phyloP scores from a whole-genome alignment of 2,888 invertebrate genomes.

The Pteria penguin region DNA sequence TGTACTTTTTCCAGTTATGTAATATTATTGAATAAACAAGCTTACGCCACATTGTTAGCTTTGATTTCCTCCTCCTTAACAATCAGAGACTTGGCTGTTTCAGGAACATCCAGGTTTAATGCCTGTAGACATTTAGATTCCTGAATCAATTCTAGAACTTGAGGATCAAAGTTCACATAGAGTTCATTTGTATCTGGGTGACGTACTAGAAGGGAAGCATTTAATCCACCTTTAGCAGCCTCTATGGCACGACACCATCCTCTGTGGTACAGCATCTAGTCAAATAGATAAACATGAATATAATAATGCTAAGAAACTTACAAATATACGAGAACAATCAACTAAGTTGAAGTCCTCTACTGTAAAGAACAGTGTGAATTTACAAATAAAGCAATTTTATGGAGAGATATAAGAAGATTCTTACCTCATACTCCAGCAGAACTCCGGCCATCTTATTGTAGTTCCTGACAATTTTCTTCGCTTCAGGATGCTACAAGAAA shows the following conservation, averaged over 20 bases:
- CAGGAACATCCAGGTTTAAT: slow-evolving; percentile 79
- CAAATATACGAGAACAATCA: no score
- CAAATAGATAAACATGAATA: not conserved
- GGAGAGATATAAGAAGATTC: slow-evolving; percentile 4
- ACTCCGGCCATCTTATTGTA: slow-evolving; percentile 81
- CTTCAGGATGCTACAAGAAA: slow-evolving; percentile 72
- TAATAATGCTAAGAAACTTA: not conserved
- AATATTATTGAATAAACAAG: slow-evolving; percentile 33
- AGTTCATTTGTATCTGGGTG: slow-evolving; percentile 77
- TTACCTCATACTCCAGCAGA: slow-evolving; percentile 79
- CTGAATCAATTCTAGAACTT: slow-evolving; percentile 79
- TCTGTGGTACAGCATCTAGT: slow-evolving; percentile 78
- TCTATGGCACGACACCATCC: slow-evolving; percentile 79
- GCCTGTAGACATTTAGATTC: slow-evolving; percentile 79
- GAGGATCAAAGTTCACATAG: slow-evolving; percentile 80
- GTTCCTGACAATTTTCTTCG: slow-evolving; percentile 78
- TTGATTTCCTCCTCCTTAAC: slow-evolving; percentile 77
- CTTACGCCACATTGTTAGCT: slow-evolving; percentile 73
- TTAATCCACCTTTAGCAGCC: slow-evolving; percentile 75
- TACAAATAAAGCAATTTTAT: no score
- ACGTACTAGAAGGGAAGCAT: slow-evolving; percentile 83
- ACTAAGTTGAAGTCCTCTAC: no score
- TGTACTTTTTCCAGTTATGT: no score
- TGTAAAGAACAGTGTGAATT: no score
- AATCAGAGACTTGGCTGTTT: slow-evolving; percentile 75